phyloP scores from a whole-genome alignment of 92 coral and sea anemone genomes.

The Zoanthus sociatus region DNA sequence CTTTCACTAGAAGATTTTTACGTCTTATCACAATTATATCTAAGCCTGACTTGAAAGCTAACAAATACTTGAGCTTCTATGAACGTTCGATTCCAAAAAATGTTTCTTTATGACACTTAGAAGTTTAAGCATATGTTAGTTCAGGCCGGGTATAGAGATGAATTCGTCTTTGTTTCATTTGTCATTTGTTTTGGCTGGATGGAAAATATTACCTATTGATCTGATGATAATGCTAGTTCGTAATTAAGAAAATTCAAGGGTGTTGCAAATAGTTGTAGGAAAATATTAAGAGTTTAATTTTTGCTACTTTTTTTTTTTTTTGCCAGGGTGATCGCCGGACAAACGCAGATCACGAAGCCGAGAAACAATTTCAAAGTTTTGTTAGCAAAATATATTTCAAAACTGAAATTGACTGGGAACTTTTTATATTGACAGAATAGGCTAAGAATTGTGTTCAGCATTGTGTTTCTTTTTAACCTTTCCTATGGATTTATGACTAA shows the following conservation, averaged over 20 bases:
- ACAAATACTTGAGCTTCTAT: neutral
- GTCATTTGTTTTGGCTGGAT: neutral
- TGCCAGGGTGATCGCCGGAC: too few relatives aligned
- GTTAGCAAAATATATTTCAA: too few relatives aligned
- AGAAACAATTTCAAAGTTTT: too few relatives aligned
- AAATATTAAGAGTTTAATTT: too few relatives aligned
- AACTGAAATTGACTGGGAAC: too few relatives aligned
- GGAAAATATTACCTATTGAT: neutral
- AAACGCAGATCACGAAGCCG: too few relatives aligned
- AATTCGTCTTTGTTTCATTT: neutral
- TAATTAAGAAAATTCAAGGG: neutral
- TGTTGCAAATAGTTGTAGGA: neutral
- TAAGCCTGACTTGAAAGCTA: neutral
- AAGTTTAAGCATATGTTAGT: neutral
- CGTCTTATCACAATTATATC: neutral
- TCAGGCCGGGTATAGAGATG: neutral
- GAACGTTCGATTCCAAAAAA: neutral
- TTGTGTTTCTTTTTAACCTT: too few relatives aligned
- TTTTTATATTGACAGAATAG: too few relatives aligned
- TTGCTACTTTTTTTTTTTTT: too few relatives aligned
- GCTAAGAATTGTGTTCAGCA: too few relatives aligned
- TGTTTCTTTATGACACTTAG: neutral
- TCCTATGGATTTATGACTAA: too few relatives aligned
- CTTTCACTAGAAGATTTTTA: neutral
- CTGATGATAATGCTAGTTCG: neutral